A percentile compares a stretch with the other conserved stretches of the same genome.
Conservation (phyloP, 2,113 vertebrate species). For the Trematomus loennbergii region DNA sequence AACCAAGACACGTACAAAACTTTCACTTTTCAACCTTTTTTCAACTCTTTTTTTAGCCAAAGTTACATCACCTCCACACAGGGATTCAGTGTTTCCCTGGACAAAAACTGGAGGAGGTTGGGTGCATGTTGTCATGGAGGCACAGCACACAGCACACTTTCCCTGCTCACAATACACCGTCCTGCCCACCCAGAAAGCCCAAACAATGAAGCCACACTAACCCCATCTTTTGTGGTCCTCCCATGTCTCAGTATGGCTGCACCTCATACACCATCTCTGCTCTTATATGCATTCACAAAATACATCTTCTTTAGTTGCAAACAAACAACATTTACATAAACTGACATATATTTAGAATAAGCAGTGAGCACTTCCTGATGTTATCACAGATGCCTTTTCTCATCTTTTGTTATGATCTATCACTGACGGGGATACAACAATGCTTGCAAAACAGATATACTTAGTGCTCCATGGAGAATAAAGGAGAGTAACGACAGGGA, state of each 20-base stretch:
- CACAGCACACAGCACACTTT: slow-evolving; percentile 21
- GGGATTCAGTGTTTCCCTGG: slow-evolving; percentile 9
- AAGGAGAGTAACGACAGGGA: slow-evolving; percentile 2
- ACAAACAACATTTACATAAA: slow-evolving; percentile 15
- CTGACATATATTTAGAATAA: background rate
- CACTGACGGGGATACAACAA: slow-evolving; percentile 36
- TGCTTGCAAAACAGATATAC: background rate
- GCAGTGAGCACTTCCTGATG: slow-evolving; percentile 13
- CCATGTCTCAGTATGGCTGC: slow-evolving; percentile 20
- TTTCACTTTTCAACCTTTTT: background rate
- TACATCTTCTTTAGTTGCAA: background rate
- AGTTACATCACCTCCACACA: background rate
- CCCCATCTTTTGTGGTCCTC: slow-evolving; percentile 41
- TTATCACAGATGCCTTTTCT: slow-evolving; percentile 18
- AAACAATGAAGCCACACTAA: slow-evolving; percentile 43
- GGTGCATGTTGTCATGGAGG: slow-evolving; percentile 18
- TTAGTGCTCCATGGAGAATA: slow-evolving; percentile 22
- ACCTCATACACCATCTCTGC: slow-evolving; percentile 26
- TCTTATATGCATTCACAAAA: background rate
- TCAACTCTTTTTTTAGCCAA: background rate
- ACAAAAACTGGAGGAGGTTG: slow-evolving; percentile 8
- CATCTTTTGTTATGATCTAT: slow-evolving; percentile 34
- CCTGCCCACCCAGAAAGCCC: slow-evolving; percentile 45
- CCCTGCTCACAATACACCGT: slow-evolving; percentile 2
- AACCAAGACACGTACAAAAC: background rate